Percentiles rank a stretch among this genome's conserved stretches.
Evolutionary conservation across 2,113 vertebrate genomes (phyloP).

Genomic region (Alouatta palliata): DNA sequence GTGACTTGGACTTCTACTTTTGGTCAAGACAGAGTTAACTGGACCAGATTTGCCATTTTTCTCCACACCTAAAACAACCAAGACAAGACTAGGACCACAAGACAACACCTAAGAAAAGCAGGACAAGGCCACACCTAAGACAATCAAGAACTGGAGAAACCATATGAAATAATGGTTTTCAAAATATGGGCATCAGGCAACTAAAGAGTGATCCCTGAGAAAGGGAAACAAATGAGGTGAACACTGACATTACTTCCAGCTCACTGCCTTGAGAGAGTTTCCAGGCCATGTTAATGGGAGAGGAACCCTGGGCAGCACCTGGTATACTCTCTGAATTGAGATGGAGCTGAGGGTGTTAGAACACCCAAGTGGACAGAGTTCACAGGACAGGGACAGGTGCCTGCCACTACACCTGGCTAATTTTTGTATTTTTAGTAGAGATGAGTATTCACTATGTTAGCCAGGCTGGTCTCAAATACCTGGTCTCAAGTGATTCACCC

Average conservation of each 20-base stretch:
- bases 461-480: too few species aligned
- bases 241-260: background rate
- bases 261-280: background rate
- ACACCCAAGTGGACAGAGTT: background rate
- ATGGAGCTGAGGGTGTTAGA: too few species aligned
- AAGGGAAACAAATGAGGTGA: background rate
- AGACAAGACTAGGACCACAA: background rate
- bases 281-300: background rate
- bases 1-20: background rate
- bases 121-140: background rate
- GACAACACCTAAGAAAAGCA: too few species aligned
- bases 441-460: too few species aligned
- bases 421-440: too few species aligned
- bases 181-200: background rate
- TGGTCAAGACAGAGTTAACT: background rate
- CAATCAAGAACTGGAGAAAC: background rate
- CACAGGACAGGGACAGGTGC: background rate
- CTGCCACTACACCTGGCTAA: too few species aligned
- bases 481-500: too few species aligned
- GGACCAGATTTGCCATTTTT: background rate
- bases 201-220: background rate
- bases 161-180: background rate
- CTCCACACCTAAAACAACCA: background rate
- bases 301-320: background rate
- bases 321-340: background rate